Evolutionary conservation across 1,140 invertebrate genomes (phyloP).

Genomic region (Scylla paramamosain): DNA sequence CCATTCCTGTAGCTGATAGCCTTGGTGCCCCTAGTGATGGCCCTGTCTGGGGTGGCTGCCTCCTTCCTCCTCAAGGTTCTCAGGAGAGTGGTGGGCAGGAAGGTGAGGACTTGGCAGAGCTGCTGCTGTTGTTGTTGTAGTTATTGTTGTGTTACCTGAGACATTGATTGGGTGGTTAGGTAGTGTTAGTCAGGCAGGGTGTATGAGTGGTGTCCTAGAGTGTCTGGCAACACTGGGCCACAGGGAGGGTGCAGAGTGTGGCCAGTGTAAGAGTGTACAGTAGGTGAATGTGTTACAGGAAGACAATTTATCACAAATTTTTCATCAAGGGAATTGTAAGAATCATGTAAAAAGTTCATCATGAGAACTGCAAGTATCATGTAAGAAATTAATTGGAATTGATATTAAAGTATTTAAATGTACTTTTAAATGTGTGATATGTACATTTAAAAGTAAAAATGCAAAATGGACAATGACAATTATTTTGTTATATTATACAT

Average conservation of each 20-base stretch:
- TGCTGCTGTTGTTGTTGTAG: no score
- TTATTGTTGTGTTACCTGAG: not conserved
- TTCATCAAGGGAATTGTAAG: no score
- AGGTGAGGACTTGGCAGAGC: slow-evolving; percentile 81
- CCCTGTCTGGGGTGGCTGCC: slow-evolving; percentile 89
- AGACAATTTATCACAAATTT: no score
- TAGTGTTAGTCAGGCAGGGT: not conserved
- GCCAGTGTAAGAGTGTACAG: not conserved
- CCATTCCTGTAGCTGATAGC: slow-evolving; percentile 85
- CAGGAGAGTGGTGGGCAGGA: slow-evolving; percentile 86
- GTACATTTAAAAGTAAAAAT: no score
- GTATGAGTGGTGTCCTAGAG: not conserved
- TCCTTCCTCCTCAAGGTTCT: slow-evolving; percentile 86
- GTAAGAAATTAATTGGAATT: no score
- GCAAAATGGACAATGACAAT: no score
- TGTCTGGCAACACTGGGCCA: not conserved
- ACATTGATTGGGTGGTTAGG: not conserved
- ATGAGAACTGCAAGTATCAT: no score
- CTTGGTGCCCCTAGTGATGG: slow-evolving; percentile 92
- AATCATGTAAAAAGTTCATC: no score
- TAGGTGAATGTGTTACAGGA: not conserved
- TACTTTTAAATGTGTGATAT: no score
- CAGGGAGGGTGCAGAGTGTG: not conserved
- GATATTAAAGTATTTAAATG: no score
- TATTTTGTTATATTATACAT: no score